Evolutionary conservation across 2,888 invertebrate species (phyloP), one percentile per base, ranked within the genome.

Genomic region (Dryobotodes eremita): DNA sequence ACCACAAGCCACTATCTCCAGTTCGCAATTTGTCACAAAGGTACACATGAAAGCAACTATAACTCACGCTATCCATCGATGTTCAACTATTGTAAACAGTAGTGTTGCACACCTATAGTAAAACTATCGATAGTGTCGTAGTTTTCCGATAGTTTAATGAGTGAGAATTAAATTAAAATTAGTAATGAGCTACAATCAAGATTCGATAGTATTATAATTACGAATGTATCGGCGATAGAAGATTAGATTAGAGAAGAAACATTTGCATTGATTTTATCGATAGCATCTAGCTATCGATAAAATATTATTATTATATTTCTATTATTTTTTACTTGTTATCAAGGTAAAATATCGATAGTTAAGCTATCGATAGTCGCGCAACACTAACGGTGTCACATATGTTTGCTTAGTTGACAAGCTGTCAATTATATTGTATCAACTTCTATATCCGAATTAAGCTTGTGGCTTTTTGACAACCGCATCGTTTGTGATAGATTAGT

Each of bases 1-100:
- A 71, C 55, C 17, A 26, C 73, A 53, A 46, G 20, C 71, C 74
- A 69, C 61, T 65, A 36, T 62, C 69, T 65, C 46, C 46, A 31
- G 42, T 61, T 73, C 31, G 85, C 79, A 79, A 86, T 84, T 81
- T 86, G 79, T 86, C 86, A 83, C 78, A 55, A 73, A 75, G 64
- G 46, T 75, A 77, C 57, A 71, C 75, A 57, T 66, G 83, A 76
- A 83, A 76, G 80, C 78, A 66, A 55, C 71, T 72, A 75, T 85
- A 72, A 82, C 53, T 82, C 79, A 76, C 55, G 68, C 26, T 26
- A 77, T 64, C 57, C n/a, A 59, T 62, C 26, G 61, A 55, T 74
- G 26, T 66, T 80, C 20, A 57, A 68, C 6, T 53, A 64, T 13
- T 46, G 66, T 31, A 68, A 76, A 78, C 50, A 73, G 20, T 46